Evolutionary conservation across 2,888 invertebrate genomes (phyloP).

Genomic region (Tuberolachnus salignus): DNA sequence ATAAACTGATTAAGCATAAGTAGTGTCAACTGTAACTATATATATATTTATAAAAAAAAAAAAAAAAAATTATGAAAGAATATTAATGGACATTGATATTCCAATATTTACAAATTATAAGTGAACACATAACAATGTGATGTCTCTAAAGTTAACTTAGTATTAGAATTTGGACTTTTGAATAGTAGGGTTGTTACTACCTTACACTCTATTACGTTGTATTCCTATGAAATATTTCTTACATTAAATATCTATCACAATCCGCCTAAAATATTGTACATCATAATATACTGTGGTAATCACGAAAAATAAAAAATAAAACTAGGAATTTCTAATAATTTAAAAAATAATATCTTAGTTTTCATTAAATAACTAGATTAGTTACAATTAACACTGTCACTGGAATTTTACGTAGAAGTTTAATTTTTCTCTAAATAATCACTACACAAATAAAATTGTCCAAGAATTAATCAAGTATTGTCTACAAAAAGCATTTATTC

Average conservation of each 20-base stretch:
- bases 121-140: background rate
- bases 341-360: background rate
- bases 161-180: background rate
- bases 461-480: background rate
- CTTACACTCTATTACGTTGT: conserved; percentile 47
- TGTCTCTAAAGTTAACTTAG: background rate
- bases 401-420: background rate
- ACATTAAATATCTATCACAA: conserved; percentile 29
- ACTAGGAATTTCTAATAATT: too few relatives aligned
- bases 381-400: background rate
- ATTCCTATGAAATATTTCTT: conserved; percentile 21
- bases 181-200: background rate
- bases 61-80: background rate
- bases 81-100: background rate
- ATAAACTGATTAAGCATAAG: background rate
- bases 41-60: too few relatives aligned
- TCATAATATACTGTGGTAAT: background rate
- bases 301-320: too few relatives aligned
- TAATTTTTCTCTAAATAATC: background rate
- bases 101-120: background rate
- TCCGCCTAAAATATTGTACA: conserved; percentile 19
- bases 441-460: background rate
- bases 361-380: background rate
- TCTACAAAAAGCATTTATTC: background rate
- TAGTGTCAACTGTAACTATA: background rate